Evolutionary conservation across 1,140 invertebrate genomes (phyloP).

Genomic region (Eubasilissa regina): DNA sequence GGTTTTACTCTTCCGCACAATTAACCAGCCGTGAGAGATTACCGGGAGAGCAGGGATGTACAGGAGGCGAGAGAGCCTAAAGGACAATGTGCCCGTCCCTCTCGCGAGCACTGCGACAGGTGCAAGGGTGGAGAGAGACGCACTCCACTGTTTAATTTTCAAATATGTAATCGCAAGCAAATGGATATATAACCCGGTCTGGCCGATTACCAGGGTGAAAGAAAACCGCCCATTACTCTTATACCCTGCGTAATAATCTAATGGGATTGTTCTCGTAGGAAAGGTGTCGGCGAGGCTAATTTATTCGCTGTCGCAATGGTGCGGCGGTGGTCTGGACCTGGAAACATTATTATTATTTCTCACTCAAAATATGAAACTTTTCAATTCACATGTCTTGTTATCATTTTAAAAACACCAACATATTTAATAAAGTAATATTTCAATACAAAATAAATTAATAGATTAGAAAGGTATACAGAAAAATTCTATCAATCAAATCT

Average conservation of each 20-base stretch:
- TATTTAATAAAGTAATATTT: too few relatives aligned
- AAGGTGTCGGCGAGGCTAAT: neutral
- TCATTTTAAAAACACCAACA: too few relatives aligned
- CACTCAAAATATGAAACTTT: too few relatives aligned
- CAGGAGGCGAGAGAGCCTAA: neutral
- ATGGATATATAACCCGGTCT: constrained; percentile 37
- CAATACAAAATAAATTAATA: too few relatives aligned
- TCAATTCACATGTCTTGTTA: too few relatives aligned
- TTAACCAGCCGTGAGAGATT: constrained; percentile 53
- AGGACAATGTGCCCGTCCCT: constrained; percentile 8
- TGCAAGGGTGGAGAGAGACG: neutral
- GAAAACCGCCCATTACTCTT: constrained; percentile 17
- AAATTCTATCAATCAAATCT: too few relatives aligned
- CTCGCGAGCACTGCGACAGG: neutral
- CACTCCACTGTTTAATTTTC: constrained; percentile 34
- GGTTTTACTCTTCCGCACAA: constrained; percentile 50
- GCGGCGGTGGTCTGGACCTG: neutral
- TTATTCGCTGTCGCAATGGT: neutral
- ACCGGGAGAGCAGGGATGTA: constrained; percentile 34
- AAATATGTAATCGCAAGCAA: constrained; percentile 31
- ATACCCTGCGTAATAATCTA: constrained; percentile 24
- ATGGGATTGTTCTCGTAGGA: constrained; percentile 12
- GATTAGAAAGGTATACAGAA: too few relatives aligned
- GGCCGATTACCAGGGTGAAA: constrained; percentile 19
- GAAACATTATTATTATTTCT: neutral